Evolutionary conservation across 2,797 vertebrate genomes (phyloP), one percentile per base, ranked within the genome.

Genomic region (Danio jaintianensis): DNA sequence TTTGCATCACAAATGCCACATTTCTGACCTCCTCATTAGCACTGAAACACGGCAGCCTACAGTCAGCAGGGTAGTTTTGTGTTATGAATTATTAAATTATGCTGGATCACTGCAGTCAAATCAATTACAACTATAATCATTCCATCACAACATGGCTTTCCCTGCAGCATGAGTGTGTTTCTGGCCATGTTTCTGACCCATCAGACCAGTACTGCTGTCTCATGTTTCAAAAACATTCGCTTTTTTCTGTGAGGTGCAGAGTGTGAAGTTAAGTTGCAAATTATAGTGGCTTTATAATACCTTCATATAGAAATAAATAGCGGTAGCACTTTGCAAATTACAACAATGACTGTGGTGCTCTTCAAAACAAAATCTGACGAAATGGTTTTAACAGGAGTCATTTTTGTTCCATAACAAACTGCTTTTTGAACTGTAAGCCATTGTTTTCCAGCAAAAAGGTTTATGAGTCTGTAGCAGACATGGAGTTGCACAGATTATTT

Each of bases 51-150:
- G 22, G 48, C 16, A 38, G 74, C 61, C 18, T 43, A 43, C 18
- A 45, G 52, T 72, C 53, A 16, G 13, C 12, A 4, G 53, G 6
- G 52, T 52, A 69, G 59, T 55, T n/a, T 4, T 50, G 7, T 11
- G 10, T 1, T 62, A 61, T 63, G 22, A 59, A 42, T 48, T 67
- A 43, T 53, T 22, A 47, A 50, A 66, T 42, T 66, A 45, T 29
- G 9, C 29, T n/a, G 68, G 80, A 78, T 66, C 15, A 29, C 15
- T 45, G 50, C 40, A 66, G 50, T 56, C 29, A 77, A 55, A 55
- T 77, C 74, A 45, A 77, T 64, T 66, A 45, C 40, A 56, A 55
- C 38, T 50, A 29, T 77, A 45, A 77, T 29, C 13, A 29, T 67
- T 67, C 13, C 48, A 77, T 45, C 40, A 66, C 66, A 67, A 63